Evolutionary conservation across 2,797 vertebrate species (phyloP), one percentile per base, ranked within the genome.

Genomic region (Nannoperca obscura): DNA sequence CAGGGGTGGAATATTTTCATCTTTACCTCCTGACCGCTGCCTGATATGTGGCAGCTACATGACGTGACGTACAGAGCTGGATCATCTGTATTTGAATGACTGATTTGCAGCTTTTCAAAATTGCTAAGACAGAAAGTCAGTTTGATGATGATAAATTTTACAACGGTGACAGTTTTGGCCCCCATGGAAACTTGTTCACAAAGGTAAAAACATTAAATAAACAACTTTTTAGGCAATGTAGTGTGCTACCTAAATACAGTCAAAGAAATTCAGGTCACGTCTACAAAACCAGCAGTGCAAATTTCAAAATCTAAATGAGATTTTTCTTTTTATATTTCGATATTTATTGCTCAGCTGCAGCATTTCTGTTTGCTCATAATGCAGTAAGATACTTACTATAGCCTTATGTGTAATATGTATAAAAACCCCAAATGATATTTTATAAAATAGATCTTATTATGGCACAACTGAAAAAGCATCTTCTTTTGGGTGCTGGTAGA

Each of bases 11-110:
- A 36, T 15, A 22, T 52, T 38, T 62, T 58, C 49, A 64, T 57
- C 59, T 40, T 40, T 17, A 19, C 54, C 58, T 64, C 73, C 73
- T 27, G 11, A 68, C 73, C 42, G 42, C 12, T 53, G 59, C 40
- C 54, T 58, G 24, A 67, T 47, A 17, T 11, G 34, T 34, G 11
- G n/a, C 52, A 38, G 34, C 32, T 47, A 27, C 55, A 6, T 58
- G 40, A 40, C 40, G 36, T 55, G 6, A 1, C 0, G 0, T 6
- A 20, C 46, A 62, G 40, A 54, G 44, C 22, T 17, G n/a, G 19
- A 47, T 40, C 34, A 1, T 44, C 20, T 70, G 47, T 20, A 12
- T 7, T 64, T 58, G 19, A 58, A 34, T 57, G 12, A 57, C 58
- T 2, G 0, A 8, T 49, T 49, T 20, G 22, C 2, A 40, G 42